phyloP scores from a whole-genome alignment of 2,888 invertebrate genomes.

The Cyrtodaria siliqua region DNA sequence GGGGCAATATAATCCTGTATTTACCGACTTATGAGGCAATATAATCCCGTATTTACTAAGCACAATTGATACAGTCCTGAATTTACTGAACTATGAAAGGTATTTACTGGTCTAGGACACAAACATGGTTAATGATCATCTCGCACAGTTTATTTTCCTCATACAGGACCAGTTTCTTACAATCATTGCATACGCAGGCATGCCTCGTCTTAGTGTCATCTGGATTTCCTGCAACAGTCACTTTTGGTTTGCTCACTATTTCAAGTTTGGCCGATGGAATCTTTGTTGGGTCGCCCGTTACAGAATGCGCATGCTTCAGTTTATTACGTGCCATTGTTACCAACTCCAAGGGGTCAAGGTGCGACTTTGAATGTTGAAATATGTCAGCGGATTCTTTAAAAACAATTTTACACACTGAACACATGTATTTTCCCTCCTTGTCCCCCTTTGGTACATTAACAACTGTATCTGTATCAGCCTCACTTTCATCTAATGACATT shows the following conservation, averaged over 20 bases:
- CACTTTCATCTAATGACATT: background rate
- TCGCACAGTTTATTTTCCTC: background rate
- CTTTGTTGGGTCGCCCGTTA: constrained; percentile 23
- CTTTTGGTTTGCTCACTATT: too few species aligned
- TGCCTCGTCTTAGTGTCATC: background rate
- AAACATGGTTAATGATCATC: background rate
- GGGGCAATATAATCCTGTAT: too few species aligned
- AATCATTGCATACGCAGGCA: background rate
- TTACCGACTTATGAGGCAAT: too few species aligned
- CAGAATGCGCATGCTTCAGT: constrained; percentile 10
- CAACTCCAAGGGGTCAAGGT: constrained; percentile 12
- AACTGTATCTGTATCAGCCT: background rate
- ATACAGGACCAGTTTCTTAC: background rate
- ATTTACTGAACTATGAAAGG: too few species aligned
- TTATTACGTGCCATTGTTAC: background rate
- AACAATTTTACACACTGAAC: constrained; percentile 14
- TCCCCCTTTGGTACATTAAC: background rate
- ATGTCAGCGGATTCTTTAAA: constrained; percentile 20
- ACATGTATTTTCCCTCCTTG: constrained; percentile 19
- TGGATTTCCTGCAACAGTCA: background rate
- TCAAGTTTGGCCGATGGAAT: background rate
- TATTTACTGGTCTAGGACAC: too few species aligned
- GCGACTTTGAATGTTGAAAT: constrained; percentile 15
- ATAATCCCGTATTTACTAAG: too few species aligned
- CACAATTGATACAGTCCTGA: too few species aligned